Base-by-base conservation (phyloP, 2,797 vertebrate species). In the Mormyrops attenuatus region DNA sequence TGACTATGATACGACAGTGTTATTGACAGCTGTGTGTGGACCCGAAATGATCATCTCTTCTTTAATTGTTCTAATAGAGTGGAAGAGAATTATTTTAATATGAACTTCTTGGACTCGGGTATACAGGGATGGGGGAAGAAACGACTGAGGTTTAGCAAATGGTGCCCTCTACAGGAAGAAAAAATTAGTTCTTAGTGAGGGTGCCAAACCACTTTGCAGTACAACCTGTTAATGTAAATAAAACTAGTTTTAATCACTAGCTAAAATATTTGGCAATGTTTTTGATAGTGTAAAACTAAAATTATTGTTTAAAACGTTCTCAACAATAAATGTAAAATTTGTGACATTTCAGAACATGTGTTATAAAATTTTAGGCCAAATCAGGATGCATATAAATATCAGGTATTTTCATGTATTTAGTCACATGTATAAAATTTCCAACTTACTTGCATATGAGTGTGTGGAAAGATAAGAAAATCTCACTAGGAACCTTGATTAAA, bases 101-200 rank as follows among this genome's bases (percentile, higher is more conserved):
- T 85, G 41, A 6, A 73, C 0, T 38, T 30, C 5, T 11, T 3
- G 3, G 38, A 11, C 38, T n/a, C 20, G 3, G 5, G 44, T 44
- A 85, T 50, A 50, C n/a, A 13, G 22, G 9, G 49, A 34, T 0
- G 17, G 11, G 9, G 15, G 20, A 52, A 52, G 20, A 41, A 87
- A 55, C 8, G 49, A 26, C 52, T n/a, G 55, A 57, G 17, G 22
- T n/a, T n/a, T 22, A 49, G 30, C 26, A 55, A 73, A 22, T 87
- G 50, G 49, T 47, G 85, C 85, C 89, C 89, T 80, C 89, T 47
- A 11, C 63, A 80, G 89, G 89, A 47, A 11, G 4, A 30, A 47
- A 41, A 3, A 82, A 22, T 1, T 8, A 47, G 6, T 47, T 82
- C 77, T 3, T 8, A 8, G 41, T 82, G 8, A 82, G 8, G 20